Conservation (phyloP, 2,113 vertebrate species). For the Ariopsis seemanni region DNA sequence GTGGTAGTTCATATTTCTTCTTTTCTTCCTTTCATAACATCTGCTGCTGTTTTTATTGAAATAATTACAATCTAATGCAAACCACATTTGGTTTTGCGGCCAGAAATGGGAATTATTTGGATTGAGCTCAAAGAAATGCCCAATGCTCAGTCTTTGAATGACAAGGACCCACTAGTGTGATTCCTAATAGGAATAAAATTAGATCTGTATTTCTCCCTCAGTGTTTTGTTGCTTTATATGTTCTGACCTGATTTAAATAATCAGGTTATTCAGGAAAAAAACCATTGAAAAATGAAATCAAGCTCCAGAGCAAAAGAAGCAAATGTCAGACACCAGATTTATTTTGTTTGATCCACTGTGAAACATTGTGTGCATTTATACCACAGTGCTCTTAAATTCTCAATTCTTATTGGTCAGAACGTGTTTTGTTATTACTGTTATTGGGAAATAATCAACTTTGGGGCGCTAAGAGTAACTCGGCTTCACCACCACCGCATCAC, state of each 20-base stretch:
- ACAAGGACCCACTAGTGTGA: background rate
- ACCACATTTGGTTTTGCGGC: conserved; percentile 26
- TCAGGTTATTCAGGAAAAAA: background rate
- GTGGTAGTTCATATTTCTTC: conserved; percentile 32
- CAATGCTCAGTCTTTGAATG: background rate
- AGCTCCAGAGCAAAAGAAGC: background rate
- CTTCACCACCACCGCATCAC: background rate
- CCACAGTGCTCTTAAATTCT: background rate
- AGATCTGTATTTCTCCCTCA: background rate
- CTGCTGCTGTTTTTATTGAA: conserved; percentile 47
- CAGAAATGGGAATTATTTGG: conserved; percentile 40
- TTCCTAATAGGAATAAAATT: background rate
- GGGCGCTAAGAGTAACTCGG: background rate
- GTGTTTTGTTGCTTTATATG: background rate
- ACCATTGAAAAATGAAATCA: background rate
- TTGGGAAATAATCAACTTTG: background rate
- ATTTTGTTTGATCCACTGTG: background rate
- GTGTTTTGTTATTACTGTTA: background rate
- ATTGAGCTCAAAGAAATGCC: conserved; percentile 15
- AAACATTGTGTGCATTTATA: background rate
- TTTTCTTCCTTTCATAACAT: conserved; percentile 31
- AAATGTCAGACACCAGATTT: background rate
- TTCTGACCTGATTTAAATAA: background rate
- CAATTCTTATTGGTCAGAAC: background rate
- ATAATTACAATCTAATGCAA: conserved; percentile 48